Conservation (phyloP, 2,113 vertebrate species). For the Mixornis gularis region DNA sequence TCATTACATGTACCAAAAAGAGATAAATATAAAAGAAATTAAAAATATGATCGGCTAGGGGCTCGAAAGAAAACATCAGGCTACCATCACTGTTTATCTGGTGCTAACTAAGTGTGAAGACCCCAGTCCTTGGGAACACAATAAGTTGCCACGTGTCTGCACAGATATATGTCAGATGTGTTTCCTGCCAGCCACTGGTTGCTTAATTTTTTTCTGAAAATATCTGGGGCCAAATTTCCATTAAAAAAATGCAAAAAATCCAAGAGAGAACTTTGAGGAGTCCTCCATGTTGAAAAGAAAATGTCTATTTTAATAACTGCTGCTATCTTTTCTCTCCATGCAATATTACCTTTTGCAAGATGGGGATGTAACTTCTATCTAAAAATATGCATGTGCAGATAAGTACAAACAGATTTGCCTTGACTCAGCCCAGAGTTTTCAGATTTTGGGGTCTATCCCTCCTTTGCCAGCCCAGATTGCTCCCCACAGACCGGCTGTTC, state of each 20-base stretch:
- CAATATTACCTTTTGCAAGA: neutral
- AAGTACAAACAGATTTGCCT: neutral
- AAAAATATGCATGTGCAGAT: neutral
- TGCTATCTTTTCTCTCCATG: neutral
- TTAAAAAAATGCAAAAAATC: neutral
- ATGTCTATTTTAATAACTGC: neutral
- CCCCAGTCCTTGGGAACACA: neutral
- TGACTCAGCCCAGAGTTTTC: neutral
- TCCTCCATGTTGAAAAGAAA: neutral
- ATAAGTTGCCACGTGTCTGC: neutral
- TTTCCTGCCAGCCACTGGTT: neutral
- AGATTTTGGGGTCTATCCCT: neutral
- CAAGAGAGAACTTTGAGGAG: neutral
- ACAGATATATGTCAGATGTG: neutral
- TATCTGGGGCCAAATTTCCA: neutral
- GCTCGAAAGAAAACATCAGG: neutral
- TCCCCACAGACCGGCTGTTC: neutral
- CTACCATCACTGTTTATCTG: neutral
- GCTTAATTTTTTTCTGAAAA: neutral
- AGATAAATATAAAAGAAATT: neutral
- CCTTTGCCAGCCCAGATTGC: neutral
- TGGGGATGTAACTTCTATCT: neutral
- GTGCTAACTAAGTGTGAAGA: neutral
- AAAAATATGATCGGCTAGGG: neutral
- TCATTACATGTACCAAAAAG: neutral